phyloP scores from a whole-genome alignment of 2,113 vertebrate species.

The Alexandromys fortis region DNA sequence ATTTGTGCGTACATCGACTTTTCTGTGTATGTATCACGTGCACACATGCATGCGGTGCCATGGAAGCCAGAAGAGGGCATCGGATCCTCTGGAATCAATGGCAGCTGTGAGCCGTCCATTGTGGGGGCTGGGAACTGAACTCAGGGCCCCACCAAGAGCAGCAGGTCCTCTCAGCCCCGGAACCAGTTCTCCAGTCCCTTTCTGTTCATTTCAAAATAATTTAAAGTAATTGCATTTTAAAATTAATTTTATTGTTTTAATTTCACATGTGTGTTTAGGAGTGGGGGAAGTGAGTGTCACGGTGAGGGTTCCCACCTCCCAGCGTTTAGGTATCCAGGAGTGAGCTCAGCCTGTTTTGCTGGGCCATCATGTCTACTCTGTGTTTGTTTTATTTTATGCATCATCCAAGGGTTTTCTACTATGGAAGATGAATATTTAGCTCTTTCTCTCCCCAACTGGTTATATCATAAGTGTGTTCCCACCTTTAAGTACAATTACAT shows the following conservation, averaged over 20 bases:
- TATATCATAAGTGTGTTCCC: background rate
- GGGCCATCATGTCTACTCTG: no score
- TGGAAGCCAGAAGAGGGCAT: background rate
- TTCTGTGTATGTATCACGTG: background rate
- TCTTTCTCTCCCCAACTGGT: background rate
- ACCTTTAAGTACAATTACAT: conserved; percentile 8
- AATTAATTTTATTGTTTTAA: background rate
- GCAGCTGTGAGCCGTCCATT: background rate
- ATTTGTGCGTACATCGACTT: background rate
- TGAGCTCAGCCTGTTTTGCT: background rate
- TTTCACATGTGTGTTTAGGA: background rate
- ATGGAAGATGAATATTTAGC: background rate
- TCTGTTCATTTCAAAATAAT: background rate
- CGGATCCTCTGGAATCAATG: background rate
- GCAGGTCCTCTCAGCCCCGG: background rate
- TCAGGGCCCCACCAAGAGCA: background rate
- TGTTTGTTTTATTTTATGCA: background rate
- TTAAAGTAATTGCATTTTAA: background rate
- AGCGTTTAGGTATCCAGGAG: no score
- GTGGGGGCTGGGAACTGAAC: background rate
- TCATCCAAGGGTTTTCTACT: background rate
- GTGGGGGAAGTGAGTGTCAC: background rate
- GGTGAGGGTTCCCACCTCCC: background rate
- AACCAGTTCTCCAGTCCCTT: background rate
- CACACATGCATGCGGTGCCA: background rate